phyloP scores from a whole-genome alignment of 2,888 invertebrate species.

The Pteria penguin region DNA sequence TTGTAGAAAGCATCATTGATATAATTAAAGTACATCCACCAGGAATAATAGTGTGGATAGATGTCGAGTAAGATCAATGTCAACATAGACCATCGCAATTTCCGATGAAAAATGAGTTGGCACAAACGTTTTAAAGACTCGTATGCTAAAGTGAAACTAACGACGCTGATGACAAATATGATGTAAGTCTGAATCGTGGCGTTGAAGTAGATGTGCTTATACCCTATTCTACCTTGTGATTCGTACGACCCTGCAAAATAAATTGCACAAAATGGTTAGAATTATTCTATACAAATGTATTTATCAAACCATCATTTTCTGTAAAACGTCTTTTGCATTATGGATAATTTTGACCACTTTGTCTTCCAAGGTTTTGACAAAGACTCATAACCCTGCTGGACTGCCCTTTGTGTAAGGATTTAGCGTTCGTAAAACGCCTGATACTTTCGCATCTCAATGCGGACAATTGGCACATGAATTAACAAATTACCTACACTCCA shows the following conservation, averaged over 20 bases:
- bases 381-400: too few species aligned
- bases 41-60: conserved; percentile 72
- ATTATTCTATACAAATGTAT: too few species aligned
- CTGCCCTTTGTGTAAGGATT: too few species aligned
- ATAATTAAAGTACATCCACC: conserved; percentile 71
- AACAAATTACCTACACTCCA: too few species aligned
- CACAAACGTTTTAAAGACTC: conserved; percentile 57
- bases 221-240: conserved; percentile 52
- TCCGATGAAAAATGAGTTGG: conserved; percentile 22
- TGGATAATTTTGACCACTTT: too few species aligned
- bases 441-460: too few species aligned
- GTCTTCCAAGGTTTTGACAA: too few species aligned
- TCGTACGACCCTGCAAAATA: conserved; percentile 62
- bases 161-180: conserved; percentile 57
- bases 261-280: not conserved
- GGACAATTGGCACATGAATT: too few species aligned
- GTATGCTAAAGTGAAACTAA: conserved; percentile 49
- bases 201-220: conserved; percentile 72
- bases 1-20: conserved; percentile 66
- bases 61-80: conserved; percentile 55
- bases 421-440: too few species aligned
- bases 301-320: too few species aligned
- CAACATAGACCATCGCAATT: conserved; percentile 53
- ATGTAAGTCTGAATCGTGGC: conserved; percentile 52
- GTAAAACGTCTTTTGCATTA: too few species aligned